Conservation (phyloP, 2,888 invertebrate genomes). For the Parasteatoda lunata region DNA sequence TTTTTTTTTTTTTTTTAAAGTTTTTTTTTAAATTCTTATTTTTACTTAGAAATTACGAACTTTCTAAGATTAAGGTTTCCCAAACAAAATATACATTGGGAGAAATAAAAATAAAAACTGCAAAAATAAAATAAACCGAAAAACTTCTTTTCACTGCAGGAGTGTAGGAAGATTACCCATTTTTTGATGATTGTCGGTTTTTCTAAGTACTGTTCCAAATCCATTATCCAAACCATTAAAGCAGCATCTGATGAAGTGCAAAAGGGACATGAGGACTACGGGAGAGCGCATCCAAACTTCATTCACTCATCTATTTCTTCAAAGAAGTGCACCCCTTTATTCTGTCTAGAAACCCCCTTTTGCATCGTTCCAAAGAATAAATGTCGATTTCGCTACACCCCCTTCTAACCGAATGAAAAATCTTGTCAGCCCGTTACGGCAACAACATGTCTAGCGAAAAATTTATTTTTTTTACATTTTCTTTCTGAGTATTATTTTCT, state of each 20-base stretch:
- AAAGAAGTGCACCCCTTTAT: background rate
- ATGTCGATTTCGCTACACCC: slow-evolving; percentile 48
- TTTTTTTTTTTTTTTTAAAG: slow-evolving; percentile 29
- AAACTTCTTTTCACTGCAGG: background rate
- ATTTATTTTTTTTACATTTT: slow-evolving; percentile 10
- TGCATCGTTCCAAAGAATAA: slow-evolving; percentile 23
- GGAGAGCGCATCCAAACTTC: slow-evolving; percentile 39
- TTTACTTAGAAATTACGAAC: slow-evolving; percentile 18
- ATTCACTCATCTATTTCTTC: slow-evolving; percentile 34
- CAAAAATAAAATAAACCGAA: too few species aligned
- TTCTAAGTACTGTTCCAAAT: slow-evolving; percentile 36
- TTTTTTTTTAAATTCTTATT: background rate
- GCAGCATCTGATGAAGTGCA: slow-evolving; percentile 61
- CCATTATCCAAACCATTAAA: slow-evolving; percentile 63
- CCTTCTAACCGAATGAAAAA: slow-evolving; percentile 40
- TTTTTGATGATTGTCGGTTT: slow-evolving; percentile 63
- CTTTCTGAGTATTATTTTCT: slow-evolving; percentile 33
- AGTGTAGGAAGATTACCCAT: slow-evolving; percentile 21
- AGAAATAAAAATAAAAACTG: background rate
- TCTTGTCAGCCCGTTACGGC: slow-evolving; percentile 54
- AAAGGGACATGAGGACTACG: slow-evolving; percentile 42
- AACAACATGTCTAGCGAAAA: slow-evolving; percentile 47
- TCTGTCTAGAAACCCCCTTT: slow-evolving; percentile 9
- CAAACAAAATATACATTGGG: slow-evolving; percentile 51
- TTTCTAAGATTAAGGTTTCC: slow-evolving; percentile 53